These are phyloP conservation scores for Conger conger DNA, from an alignment of 2,113 vertebrate species.

Conservation along the genomic window DNA sequence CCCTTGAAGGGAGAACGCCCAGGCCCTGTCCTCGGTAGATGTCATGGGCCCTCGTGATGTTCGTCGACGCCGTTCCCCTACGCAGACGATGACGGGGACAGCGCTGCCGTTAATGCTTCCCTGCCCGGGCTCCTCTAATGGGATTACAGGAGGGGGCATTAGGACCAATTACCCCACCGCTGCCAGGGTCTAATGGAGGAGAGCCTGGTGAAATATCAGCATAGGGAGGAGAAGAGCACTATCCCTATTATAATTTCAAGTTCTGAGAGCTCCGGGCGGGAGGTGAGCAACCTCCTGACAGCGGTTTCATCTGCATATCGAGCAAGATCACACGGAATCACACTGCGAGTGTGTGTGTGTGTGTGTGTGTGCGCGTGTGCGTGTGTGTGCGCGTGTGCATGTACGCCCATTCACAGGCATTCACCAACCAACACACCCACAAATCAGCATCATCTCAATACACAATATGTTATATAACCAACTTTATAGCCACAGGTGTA, in stretches of 20 bases:
- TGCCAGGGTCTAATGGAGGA: background rate
- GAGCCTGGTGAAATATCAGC: background rate
- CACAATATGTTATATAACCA: background rate
- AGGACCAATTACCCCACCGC: background rate
- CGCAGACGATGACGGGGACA: background rate
- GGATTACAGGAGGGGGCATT: conserved; percentile 5
- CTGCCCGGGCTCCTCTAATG: background rate
- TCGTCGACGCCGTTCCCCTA: background rate
- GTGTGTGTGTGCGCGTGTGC: too few species aligned
- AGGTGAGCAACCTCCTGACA: background rate
- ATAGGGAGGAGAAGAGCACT: background rate
- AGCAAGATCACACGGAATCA: too few species aligned
- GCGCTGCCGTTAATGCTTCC: background rate
- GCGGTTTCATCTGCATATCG: background rate
- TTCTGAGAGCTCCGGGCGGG: background rate
- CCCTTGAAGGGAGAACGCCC: too few species aligned
- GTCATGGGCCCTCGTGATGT: too few species aligned
- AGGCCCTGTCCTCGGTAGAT: too few species aligned
- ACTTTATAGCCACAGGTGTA: too few species aligned
- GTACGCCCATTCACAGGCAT: background rate
- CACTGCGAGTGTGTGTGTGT: too few species aligned
- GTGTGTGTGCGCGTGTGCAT: too few species aligned
- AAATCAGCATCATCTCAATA: background rate
- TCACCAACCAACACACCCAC: conserved; percentile 9
- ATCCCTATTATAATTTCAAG: background rate